Conservation (phyloP, 2,113 vertebrate genomes). For the Egretta garzetta region DNA sequence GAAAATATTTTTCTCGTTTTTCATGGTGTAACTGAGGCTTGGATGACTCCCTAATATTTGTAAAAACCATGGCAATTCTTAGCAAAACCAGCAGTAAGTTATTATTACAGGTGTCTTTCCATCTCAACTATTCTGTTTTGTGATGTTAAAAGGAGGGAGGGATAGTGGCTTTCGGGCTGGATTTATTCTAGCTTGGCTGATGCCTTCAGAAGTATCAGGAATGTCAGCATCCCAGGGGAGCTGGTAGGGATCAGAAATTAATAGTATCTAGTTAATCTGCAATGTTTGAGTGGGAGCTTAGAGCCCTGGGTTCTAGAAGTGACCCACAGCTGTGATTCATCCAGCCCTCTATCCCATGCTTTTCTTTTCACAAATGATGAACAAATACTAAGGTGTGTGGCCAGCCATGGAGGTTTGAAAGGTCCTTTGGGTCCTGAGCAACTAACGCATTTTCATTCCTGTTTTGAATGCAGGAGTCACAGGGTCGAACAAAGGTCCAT, state of each 20-base stretch:
- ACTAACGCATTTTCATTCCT: neutral
- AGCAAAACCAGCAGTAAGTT: neutral
- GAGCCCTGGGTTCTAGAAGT: neutral
- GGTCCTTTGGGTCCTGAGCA: neutral
- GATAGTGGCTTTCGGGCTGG: neutral
- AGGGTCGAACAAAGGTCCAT: rapidly evolving
- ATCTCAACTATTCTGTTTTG: neutral
- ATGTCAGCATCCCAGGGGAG: neutral
- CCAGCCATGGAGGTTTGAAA: neutral
- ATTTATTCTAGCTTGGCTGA: neutral
- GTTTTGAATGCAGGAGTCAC: neutral
- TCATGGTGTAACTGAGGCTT: neutral
- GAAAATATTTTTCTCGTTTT: neutral
- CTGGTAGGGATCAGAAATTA: neutral
- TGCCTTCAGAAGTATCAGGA: neutral
- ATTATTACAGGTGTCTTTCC: neutral
- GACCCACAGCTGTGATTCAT: neutral
- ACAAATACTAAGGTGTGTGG: neutral
- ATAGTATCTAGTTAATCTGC: neutral
- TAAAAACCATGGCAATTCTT: neutral
- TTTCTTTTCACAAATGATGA: neutral
- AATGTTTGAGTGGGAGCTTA: neutral
- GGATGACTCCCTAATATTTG: neutral
- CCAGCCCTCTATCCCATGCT: neutral
- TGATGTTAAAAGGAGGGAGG: neutral